A percentile compares a stretch with the other conserved stretches of the same genome.
These are phyloP conservation scores for Coleophora deauratella DNA, from an alignment of 2,888 invertebrate genomes.

Conservation along the genomic window DNA sequence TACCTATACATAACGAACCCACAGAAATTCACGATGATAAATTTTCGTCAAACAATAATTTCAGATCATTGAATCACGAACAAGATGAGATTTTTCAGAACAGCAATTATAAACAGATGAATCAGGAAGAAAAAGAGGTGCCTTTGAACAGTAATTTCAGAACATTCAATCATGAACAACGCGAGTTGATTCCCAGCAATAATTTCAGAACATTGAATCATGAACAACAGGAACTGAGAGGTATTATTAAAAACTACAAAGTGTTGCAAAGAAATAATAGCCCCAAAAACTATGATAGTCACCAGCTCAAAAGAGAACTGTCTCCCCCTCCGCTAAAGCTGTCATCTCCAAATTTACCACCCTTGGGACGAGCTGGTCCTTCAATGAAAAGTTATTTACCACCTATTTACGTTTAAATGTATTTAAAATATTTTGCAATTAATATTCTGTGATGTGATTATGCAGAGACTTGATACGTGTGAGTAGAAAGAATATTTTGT, in stretches of 20 bases:
- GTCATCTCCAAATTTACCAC: slow-evolving; percentile 39
- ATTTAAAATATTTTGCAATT: neutral
- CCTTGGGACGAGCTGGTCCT: slow-evolving; percentile 61
- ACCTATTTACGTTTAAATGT: slow-evolving; percentile 48
- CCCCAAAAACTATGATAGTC: slow-evolving; percentile 29
- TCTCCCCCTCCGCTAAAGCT: slow-evolving; percentile 40
- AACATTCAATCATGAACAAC: no score
- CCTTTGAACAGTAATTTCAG: no score
- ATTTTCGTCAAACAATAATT: slow-evolving; percentile 5
- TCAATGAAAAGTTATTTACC: slow-evolving; percentile 59
- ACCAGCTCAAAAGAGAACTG: slow-evolving; percentile 33
- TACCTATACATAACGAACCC: slow-evolving; percentile 28
- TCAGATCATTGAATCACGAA: slow-evolving; percentile 28
- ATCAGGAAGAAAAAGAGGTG: slow-evolving; percentile 19
- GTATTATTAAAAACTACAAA: slow-evolving; percentile 62
- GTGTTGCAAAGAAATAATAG: slow-evolving; percentile 52
- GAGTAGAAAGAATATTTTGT: slow-evolving; percentile 39
- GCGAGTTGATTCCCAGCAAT: slow-evolving; percentile 9
- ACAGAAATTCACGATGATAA: slow-evolving; percentile 20
- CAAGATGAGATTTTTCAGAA: slow-evolving; percentile 33
- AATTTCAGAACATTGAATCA: slow-evolving; percentile 27
- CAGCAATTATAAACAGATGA: slow-evolving; percentile 6
- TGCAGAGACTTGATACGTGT: neutral
- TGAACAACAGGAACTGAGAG: slow-evolving; percentile 45
- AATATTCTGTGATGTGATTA: no score